Evolutionary conservation across 2,113 vertebrate species (phyloP).

Genomic region (Tragelaphus strepsiceros): DNA sequence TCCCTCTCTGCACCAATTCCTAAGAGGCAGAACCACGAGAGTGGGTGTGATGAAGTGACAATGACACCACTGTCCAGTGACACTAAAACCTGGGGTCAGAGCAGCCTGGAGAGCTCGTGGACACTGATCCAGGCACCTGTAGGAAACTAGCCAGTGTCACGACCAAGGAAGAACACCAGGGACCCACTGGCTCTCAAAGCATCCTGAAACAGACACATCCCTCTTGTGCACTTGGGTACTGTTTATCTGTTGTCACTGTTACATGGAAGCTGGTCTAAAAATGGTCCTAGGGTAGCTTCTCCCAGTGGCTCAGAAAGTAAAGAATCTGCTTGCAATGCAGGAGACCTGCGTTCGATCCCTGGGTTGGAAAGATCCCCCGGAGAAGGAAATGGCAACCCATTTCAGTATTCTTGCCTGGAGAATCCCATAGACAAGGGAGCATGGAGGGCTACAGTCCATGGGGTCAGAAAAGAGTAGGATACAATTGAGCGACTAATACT

Average conservation of each 20-base stretch:
- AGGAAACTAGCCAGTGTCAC: background rate
- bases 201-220: background rate
- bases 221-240: background rate
- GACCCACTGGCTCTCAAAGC: background rate
- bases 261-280: background rate
- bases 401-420: background rate
- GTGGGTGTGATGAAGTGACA: background rate
- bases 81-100: background rate
- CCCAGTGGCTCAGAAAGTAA: rapidly evolving
- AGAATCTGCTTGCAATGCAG: background rate
- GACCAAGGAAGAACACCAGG: background rate
- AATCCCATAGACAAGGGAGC: background rate
- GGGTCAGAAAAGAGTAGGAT: background rate
- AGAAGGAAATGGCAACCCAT: background rate
- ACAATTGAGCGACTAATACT: background rate
- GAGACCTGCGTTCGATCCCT: background rate
- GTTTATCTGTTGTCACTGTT: background rate
- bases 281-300: background rate
- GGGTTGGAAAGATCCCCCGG: background rate
- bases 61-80: background rate
- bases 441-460: background rate
- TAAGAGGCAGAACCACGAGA: background rate
- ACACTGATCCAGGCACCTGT: background rate
- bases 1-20: background rate
- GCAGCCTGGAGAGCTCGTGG: background rate